Base-by-base conservation (phyloP, 2,888 invertebrate species). In the Eucera pruinosa region DNA sequence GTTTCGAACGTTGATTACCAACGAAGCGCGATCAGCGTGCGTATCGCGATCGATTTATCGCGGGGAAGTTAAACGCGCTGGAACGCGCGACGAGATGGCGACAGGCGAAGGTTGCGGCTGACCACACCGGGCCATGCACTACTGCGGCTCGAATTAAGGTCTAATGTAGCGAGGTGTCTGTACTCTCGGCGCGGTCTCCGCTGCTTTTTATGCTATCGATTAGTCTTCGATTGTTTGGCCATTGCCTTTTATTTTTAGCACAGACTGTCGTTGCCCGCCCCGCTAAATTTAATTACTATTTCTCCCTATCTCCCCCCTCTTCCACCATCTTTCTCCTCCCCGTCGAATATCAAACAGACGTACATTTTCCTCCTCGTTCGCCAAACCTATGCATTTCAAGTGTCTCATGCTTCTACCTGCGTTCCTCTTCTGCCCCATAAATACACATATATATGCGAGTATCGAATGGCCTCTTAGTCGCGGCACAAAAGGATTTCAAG, bases 201-300 rank as follows among this genome's bases (percentile, higher is more conserved):
- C n/a, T 52, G 64, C 77, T 81, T 73, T 78, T 77, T 71, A 82
- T 69, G 48, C 52, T 89, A 90, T 90, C 89, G 90, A 90, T 90
- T 86, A 80, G 78, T 64, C 84, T 89, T 90, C 87, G 89, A 90
- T 90, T 87, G 84, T 88, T 88, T 81, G 82, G 78, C 87, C 82
- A 81, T 87, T 88, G 83, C 75, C 75, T 83, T 85, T 86, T 89
- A 89, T 90, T 90, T 89, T 90, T 89, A 89, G 89, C 83, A 69
- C 74, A 67, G 60, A 65, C 85, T 70, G 87, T 83, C 85, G 83
- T 82, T 82, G 86, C 48, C 86, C 85, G 71, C 60, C 72, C 57
- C 57, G 61, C 43, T 76, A 81, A 81, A 82, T 80, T 85, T 85
- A 85, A 87, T 86, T 86, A 33, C 15, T 20, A 73, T n/a, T 52